A percentile compares a stretch with the other conserved stretches of the same genome.
These are phyloP conservation scores for Limnodromus scolopaceus DNA, from an alignment of 2,797 vertebrate species.

Conservation along the genomic window DNA sequence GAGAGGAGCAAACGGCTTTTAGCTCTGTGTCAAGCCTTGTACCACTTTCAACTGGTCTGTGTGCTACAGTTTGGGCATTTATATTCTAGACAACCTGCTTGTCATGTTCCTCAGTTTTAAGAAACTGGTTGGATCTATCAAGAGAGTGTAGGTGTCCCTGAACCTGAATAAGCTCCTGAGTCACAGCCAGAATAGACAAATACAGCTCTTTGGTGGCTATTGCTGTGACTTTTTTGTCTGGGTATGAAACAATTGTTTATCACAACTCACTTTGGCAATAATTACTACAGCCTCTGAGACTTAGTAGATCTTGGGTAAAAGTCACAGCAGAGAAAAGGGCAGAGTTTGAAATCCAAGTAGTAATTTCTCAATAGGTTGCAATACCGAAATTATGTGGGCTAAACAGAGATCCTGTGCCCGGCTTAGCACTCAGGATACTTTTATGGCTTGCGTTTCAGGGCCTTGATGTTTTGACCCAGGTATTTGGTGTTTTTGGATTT, in stretches of 20 bases:
- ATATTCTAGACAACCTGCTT: not conserved
- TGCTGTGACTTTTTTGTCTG: not conserved
- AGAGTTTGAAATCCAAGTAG: slow-evolving; percentile 5
- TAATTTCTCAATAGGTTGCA: slow-evolving; percentile 38
- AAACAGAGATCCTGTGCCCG: slow-evolving; percentile 13
- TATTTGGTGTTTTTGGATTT: not conserved
- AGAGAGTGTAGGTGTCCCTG: not conserved
- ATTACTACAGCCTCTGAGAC: not conserved
- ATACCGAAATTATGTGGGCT: not conserved
- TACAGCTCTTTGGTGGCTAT: not conserved
- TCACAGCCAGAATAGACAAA: not conserved
- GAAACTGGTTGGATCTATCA: not conserved
- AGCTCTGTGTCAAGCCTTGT: not conserved
- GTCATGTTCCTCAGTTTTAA: not conserved
- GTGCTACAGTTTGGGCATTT: not conserved
- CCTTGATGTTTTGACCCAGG: not conserved
- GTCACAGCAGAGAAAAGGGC: slow-evolving; percentile 2
- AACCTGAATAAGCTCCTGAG: not conserved
- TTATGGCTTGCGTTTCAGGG: not conserved
- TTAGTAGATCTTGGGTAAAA: slow-evolving; percentile 44
- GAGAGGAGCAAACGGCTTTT: not conserved
- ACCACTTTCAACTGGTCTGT: not conserved
- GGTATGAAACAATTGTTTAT: not conserved
- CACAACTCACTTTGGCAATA: not conserved
- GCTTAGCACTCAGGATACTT: not conserved